Conservation (phyloP, 2,888 invertebrate species). For the Cheilosia soror region DNA sequence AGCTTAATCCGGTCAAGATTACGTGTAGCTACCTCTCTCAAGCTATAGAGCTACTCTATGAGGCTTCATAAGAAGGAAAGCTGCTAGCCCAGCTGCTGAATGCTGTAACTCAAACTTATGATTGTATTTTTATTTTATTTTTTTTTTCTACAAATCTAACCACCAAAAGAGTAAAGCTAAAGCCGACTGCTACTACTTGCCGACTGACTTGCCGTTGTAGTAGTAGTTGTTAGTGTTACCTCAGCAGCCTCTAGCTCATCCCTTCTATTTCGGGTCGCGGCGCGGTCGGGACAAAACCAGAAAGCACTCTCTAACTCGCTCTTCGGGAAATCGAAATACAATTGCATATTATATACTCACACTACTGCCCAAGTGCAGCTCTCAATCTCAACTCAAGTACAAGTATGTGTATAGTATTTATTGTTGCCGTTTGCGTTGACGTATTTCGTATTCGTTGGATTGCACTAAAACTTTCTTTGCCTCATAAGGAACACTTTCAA, state of each 20-base stretch:
- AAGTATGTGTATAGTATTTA: slow-evolving; percentile 62
- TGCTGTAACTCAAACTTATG: slow-evolving; percentile 54
- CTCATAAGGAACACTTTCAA: slow-evolving; percentile 44
- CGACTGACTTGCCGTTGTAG: too few relatives aligned
- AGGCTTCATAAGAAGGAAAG: slow-evolving; percentile 36
- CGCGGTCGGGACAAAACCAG: slow-evolving; percentile 16
- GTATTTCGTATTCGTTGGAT: slow-evolving; percentile 41
- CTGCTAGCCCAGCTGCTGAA: slow-evolving; percentile 69
- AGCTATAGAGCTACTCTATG: too few relatives aligned
- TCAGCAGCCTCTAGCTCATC: too few relatives aligned
- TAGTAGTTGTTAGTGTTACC: too few relatives aligned
- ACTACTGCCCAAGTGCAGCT: slow-evolving; percentile 50
- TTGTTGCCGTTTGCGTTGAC: slow-evolving; percentile 60
- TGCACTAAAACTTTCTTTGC: slow-evolving; percentile 67
- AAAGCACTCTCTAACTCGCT: slow-evolving; percentile 39
- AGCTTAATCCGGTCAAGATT: slow-evolving; percentile 63
- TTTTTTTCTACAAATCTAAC: slow-evolving; percentile 21
- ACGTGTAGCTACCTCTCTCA: slow-evolving; percentile 31
- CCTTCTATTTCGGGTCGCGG: neutral
- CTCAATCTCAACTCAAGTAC: slow-evolving; percentile 22
- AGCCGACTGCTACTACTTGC: neutral
- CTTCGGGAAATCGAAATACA: slow-evolving; percentile 43
- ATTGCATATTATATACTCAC: slow-evolving; percentile 36
- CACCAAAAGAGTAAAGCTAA: slow-evolving; percentile 5
- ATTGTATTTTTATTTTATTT: neutral